Evolutionary conservation across 2,113 vertebrate genomes (phyloP), one percentile per base, ranked within the genome.

Genomic region (Shinisaurus crocodilurus): DNA sequence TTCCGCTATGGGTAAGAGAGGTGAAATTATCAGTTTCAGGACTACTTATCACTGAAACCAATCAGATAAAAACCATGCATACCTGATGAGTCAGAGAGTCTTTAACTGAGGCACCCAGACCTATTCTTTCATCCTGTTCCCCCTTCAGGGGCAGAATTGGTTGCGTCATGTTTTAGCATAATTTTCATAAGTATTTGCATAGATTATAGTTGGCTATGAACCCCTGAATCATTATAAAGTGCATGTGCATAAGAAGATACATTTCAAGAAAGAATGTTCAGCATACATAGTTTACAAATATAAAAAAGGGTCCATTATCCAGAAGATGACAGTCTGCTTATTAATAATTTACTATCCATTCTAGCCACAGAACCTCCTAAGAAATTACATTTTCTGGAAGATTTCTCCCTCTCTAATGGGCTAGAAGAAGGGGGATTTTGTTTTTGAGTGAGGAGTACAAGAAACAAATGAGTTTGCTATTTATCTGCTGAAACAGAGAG

Each of bases 41-140:
- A 63, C 65, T 88, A 15, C 45, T 94, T 88, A 82, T 75, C 40
- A 94, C 37, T 54, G 91, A 94, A 95, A 94, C 91, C 1, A 92
- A 54, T 40, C 40, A 83, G 88, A 48, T 84, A 93, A 40, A 12
- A 60, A 75, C 34, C 37, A 91, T 77, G 29, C 25, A 69, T 37
- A 67, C 65, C 48, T 89, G 5, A 67, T 74, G 65, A 89, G 23
- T 37, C 80, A 91, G 77, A 82, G 5, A 83, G 3, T 3, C 79
- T 91, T 72, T 84, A 84, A 89, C 43, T 69, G 40, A 67, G 10
- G 7, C 0, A 75, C 60, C 74, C 88, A 69, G 82, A 69, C 63
- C 57, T 72, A 8, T 3, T 90, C 32, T 69, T 90, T 88, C 89
- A 34, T 16, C 45, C 82, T 74, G 63, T 91, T 13, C 75, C 43